These are phyloP conservation scores for Fabriciana adippe DNA, from an alignment of 2,888 invertebrate species.

Conservation along the genomic window DNA sequence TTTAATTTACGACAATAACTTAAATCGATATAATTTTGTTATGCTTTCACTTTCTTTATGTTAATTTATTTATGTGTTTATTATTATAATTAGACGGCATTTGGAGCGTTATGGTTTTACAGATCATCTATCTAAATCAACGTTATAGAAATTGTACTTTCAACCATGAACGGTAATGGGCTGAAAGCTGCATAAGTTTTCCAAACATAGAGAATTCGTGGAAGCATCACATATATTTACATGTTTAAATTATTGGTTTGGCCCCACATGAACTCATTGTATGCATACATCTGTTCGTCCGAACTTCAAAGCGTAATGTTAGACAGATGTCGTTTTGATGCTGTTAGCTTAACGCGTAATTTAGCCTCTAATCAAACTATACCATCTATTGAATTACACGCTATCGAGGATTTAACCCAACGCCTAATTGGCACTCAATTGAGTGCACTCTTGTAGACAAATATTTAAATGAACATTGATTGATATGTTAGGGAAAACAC, in stretches of 20 bases:
- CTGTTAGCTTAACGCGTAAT: slow-evolving; percentile 45
- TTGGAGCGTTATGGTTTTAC: not conserved
- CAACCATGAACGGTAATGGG: not conserved
- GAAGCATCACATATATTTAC: slow-evolving; percentile 9
- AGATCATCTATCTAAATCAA: not conserved
- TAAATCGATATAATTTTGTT: slow-evolving; percentile 24
- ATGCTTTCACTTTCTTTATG: slow-evolving; percentile 27
- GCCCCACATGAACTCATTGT: slow-evolving; percentile 44
- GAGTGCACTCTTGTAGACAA: slow-evolving; percentile 14
- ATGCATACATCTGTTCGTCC: slow-evolving; percentile 61
- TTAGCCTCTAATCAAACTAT: slow-evolving; percentile 43
- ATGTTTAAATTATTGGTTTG: slow-evolving; percentile 34
- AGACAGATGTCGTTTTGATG: slow-evolving; percentile 51
- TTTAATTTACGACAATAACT: slow-evolving; percentile 16
- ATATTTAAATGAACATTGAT: slow-evolving; percentile 16
- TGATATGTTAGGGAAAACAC: slow-evolving; percentile 11
- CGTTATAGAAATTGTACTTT: not conserved
- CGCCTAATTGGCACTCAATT: slow-evolving; percentile 8
- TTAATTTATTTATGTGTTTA: slow-evolving; percentile 22
- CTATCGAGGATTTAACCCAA: slow-evolving; percentile 39
- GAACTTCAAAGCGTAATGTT: slow-evolving; percentile 42
- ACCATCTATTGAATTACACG: slow-evolving; percentile 46
- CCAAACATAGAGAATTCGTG: not conserved
- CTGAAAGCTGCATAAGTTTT: not conserved
- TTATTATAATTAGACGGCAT: slow-evolving; percentile 14